These are phyloP conservation scores for Luffia ferchaultella DNA, from an alignment of 2,888 invertebrate species.

Conservation along the genomic window DNA sequence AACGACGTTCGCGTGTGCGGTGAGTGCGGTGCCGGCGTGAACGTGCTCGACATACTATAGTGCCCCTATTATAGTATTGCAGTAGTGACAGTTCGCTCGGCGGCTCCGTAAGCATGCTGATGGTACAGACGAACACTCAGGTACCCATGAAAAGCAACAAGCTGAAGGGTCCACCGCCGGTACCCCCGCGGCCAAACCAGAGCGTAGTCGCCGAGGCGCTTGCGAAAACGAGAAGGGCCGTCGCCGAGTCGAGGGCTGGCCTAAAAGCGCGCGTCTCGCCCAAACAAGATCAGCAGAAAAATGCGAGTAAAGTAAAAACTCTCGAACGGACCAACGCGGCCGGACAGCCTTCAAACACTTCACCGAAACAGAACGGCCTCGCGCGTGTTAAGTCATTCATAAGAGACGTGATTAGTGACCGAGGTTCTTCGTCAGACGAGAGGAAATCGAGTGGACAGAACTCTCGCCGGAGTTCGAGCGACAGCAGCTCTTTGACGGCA, in stretches of 20 bases:
- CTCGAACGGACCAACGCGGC: slow-evolving; percentile 38
- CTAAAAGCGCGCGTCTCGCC: slow-evolving; percentile 44
- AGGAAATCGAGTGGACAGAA: slow-evolving; percentile 51
- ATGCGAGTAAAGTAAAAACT: slow-evolving; percentile 41
- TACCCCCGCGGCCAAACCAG: slow-evolving; percentile 82
- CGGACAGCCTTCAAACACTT: slow-evolving; percentile 33
- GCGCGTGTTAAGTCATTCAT: slow-evolving; percentile 61
- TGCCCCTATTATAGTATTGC: slow-evolving; percentile 52
- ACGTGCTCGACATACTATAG: slow-evolving; percentile 61
- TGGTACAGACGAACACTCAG: slow-evolving; percentile 66
- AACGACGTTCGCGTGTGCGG: neutral
- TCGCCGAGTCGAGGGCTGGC: slow-evolving; percentile 53
- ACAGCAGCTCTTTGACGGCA: slow-evolving; percentile 45
- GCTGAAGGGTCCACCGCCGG: slow-evolving; percentile 76
- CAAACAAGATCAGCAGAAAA: slow-evolving; percentile 36
- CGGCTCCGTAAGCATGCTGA: slow-evolving; percentile 37
- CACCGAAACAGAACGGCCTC: slow-evolving; percentile 57
- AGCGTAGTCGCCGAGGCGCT: slow-evolving; percentile 76
- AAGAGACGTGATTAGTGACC: slow-evolving; percentile 59
- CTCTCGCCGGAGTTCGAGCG: slow-evolving; percentile 53
- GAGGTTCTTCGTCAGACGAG: slow-evolving; percentile 57
- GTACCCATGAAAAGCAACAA: slow-evolving; percentile 53
- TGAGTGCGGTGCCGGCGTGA: slow-evolving; percentile 11
- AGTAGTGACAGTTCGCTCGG: slow-evolving; percentile 49
- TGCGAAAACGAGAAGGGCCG: slow-evolving; percentile 69